Evolutionary conservation across 2,113 vertebrate genomes (phyloP).

Genomic region (Lethenteron reissneri): DNA sequence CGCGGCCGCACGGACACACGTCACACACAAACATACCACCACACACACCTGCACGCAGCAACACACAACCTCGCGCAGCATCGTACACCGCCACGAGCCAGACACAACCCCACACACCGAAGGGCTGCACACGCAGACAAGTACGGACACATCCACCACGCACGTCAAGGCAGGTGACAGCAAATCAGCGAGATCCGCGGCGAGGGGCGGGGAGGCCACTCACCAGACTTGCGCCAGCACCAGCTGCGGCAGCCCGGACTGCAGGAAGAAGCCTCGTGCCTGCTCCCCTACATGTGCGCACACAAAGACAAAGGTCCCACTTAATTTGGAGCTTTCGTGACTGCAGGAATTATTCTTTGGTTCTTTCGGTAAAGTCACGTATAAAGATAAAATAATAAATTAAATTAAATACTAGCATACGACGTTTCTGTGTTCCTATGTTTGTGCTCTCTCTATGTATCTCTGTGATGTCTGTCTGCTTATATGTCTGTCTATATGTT

Average conservation of each 20-base stretch:
- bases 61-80: background rate
- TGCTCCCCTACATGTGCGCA: conserved; percentile 46
- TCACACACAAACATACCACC: background rate
- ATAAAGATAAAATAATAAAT: too few species aligned
- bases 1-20: background rate
- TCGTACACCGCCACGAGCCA: background rate
- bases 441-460: too few species aligned
- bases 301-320: too few species aligned
- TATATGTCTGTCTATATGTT: too few species aligned
- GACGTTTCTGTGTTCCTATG: too few species aligned
- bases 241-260: conserved; percentile 80
- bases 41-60: background rate
- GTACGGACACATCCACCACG: too few species aligned
- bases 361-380: too few species aligned
- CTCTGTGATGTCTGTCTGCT: too few species aligned
- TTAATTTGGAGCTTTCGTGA: too few species aligned
- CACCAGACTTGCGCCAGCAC: conserved; percentile 96
- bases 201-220: conserved; percentile 17
- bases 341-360: too few species aligned
- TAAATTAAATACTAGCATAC: too few species aligned
- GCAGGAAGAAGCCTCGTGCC: conserved; percentile 92
- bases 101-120: background rate
- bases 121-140: background rate
- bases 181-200: background rate
- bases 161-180: too few species aligned